Evolutionary conservation across 2,113 vertebrate genomes (phyloP), one percentile per base, ranked within the genome.

Genomic region (Leucosticte australis): DNA sequence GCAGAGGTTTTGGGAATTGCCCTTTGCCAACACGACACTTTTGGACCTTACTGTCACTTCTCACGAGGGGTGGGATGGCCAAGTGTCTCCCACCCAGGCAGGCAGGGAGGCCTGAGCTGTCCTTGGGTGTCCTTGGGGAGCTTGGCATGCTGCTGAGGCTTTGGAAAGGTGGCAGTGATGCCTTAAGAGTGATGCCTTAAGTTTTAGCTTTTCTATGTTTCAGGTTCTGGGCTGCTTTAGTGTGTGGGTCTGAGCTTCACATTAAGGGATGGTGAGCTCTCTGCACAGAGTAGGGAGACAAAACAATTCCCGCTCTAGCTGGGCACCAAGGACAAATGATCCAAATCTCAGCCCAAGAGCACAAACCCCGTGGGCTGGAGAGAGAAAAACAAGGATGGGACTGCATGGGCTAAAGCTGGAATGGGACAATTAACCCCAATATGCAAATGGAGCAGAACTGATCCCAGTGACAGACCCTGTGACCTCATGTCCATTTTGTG

Each of bases 361-460:
- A 60, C 2, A 60, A 60, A 37, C 57, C 27, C 8, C 3, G 22
- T 27, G 24, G 2, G 0, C 0, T 60, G 16, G 1, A 27, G n/a
- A 27, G 23, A 60, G 57, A 60, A 37, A 60, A 37, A 37, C 23
- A 59, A 60, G 23, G 57, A 12, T 37, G 57, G 16, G 35, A 60
- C 57, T 27, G 0, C 35, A 27, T 8, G 2, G 1, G 1, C n/a
- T 37, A 1, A 6, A 60, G 23, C 35, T 37, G 35, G 0, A 60
- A 60, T 6, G 2, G 35, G 10, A 37, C 35, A 60, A 60, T 27
- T 1, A 37, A 60, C 23, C 8, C 10, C 57, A 60, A 27, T 1
- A 6, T 60, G n/a, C 15, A 60, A 60, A 60, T 6, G 35, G 35
- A 37, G 15, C 57, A 60, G 57, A 60, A 37, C 24, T 37, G 1